Evolutionary conservation across 2,113 vertebrate genomes (phyloP).

Genomic region (Ascaphus truei): DNA sequence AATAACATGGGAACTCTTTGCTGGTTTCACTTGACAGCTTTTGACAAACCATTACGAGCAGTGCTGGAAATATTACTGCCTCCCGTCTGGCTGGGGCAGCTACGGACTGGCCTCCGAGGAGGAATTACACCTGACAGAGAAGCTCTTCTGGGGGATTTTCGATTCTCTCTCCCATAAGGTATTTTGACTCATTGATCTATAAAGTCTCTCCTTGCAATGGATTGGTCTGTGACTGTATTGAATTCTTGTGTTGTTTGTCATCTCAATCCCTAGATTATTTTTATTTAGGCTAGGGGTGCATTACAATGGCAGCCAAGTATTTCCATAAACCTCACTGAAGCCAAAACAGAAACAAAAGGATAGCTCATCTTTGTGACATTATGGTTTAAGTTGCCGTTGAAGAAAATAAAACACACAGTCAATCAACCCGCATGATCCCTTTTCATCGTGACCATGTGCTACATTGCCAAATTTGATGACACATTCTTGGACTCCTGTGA

Average conservation of each 20-base stretch:
- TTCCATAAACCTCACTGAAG: constrained; percentile 17
- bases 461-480: no score
- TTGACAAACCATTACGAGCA: constrained; percentile 95
- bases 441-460: no score
- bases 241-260: not conserved
- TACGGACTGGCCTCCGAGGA: constrained; percentile 89
- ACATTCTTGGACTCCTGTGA: no score
- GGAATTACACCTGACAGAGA: constrained; percentile 93
- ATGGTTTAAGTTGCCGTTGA: not conserved
- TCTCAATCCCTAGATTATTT: not conserved
- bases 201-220: not conserved
- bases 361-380: constrained; percentile 7
- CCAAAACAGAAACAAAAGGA: constrained; percentile 2
- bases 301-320: constrained; percentile 10
- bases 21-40: constrained; percentile 70
- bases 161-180: constrained; percentile 95
- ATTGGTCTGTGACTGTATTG: not conserved
- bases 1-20: no score
- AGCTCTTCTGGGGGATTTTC: constrained; percentile 97
- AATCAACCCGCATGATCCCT: no score
- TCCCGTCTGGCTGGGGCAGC: constrained; percentile 89
- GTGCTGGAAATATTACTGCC: constrained; percentile 98
- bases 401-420: constrained; percentile 19
- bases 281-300: not conserved
- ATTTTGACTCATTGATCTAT: not conserved